Conservation (phyloP, 1,140 invertebrate genomes). For the Ericerus pela region DNA sequence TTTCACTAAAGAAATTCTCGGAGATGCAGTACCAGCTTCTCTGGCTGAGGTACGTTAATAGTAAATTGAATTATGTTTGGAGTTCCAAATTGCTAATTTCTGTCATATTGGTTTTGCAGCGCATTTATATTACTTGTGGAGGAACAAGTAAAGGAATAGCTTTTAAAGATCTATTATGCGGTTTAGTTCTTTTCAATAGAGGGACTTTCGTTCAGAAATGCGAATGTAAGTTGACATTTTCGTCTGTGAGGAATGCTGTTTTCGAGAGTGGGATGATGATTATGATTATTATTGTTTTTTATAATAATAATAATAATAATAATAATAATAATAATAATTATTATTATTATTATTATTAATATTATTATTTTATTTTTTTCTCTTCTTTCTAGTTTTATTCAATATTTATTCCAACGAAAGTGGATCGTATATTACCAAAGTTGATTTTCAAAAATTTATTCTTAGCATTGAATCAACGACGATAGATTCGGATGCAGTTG, state of each 20-base stretch:
- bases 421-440: slow-evolving; percentile 53
- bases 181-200: slow-evolving; percentile 65
- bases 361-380: neutral
- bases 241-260: neutral
- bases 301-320: too few relatives aligned
- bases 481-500: slow-evolving; percentile 36
- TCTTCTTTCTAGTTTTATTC: slow-evolving; percentile 54
- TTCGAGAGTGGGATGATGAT: too few relatives aligned
- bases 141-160: slow-evolving; percentile 62
- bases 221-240: slow-evolving; percentile 43
- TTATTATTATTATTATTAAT: neutral
- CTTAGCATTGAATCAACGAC: slow-evolving; percentile 33
- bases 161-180: slow-evolving; percentile 67
- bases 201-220: slow-evolving; percentile 71
- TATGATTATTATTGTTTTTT: too few relatives aligned
- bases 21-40: slow-evolving; percentile 59
- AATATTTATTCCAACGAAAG: slow-evolving; percentile 69
- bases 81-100: neutral
- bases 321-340: too few relatives aligned
- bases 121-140: slow-evolving; percentile 64
- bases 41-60: slow-evolving; percentile 47
- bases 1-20: slow-evolving; percentile 66
- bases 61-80: slow-evolving; percentile 1
- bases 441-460: slow-evolving; percentile 44
- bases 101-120: slow-evolving; percentile 31